Evolutionary conservation across 2,888 invertebrate species (phyloP).

Genomic region (Aricia artaxerxes): DNA sequence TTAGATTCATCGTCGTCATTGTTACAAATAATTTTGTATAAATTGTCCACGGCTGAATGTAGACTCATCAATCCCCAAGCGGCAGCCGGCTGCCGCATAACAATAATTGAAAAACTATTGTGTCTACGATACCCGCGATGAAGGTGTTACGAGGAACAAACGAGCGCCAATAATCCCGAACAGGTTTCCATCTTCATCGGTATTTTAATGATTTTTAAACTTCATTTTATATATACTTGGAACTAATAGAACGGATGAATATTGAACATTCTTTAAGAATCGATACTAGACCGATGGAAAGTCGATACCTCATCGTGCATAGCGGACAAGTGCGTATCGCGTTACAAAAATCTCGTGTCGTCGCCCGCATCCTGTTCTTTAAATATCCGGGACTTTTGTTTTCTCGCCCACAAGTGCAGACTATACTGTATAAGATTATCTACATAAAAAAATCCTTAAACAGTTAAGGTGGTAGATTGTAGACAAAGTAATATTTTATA

Average conservation of each 20-base stretch:
- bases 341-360: conserved; percentile 44
- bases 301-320: conserved; percentile 26
- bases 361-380: conserved; percentile 57
- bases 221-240: neutral
- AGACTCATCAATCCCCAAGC: too few relatives aligned
- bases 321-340: conserved; percentile 39
- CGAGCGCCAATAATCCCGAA: too few relatives aligned
- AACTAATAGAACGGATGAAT: neutral
- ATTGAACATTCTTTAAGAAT: neutral
- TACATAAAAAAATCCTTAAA: too few relatives aligned
- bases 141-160: too few relatives aligned
- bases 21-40: too few relatives aligned
- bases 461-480: neutral
- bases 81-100: too few relatives aligned
- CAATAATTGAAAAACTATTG: too few relatives aligned
- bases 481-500: neutral
- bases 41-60: too few relatives aligned
- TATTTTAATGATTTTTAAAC: neutral
- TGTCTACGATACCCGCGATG: too few relatives aligned
- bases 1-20: too few relatives aligned
- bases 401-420: conserved; percentile 35
- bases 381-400: conserved; percentile 45
- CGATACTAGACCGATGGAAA: conserved; percentile 29
- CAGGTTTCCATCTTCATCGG: too few relatives aligned
- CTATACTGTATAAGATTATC: neutral